phyloP scores from a whole-genome alignment of 2,113 vertebrate species.

The Osmerus mordax region DNA sequence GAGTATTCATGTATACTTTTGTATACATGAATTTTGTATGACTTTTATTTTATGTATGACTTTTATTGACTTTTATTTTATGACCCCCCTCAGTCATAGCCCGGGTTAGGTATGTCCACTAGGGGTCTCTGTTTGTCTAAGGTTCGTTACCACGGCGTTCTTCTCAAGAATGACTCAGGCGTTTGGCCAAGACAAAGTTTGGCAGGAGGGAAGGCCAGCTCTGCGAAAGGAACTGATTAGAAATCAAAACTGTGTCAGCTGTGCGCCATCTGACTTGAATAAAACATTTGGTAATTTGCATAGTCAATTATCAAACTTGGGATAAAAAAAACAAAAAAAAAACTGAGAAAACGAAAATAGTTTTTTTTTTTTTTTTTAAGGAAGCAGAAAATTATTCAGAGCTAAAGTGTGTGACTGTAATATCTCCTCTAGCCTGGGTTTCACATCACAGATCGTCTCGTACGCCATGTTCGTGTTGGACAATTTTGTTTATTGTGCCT shows the following conservation, averaged over 20 bases:
- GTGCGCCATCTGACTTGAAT: slow-evolving; percentile 33
- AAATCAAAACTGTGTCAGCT: slow-evolving; percentile 24
- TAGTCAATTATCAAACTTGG: slow-evolving; percentile 33
- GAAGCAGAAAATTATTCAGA: no score
- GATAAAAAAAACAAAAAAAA: slow-evolving; percentile 14
- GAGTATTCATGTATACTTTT: no score
- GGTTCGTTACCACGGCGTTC: not conserved
- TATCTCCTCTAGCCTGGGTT: no score
- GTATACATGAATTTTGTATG: no score
- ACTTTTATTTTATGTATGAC: no score
- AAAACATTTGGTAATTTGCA: slow-evolving; percentile 41
- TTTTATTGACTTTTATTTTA: no score
- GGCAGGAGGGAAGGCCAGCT: slow-evolving; percentile 6
- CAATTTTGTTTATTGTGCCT: no score
- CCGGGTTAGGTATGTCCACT: slow-evolving; percentile 28
- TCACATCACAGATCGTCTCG: not conserved
- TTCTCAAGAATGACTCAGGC: slow-evolving; percentile 7
- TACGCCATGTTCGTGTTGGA: not conserved
- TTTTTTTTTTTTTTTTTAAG: not conserved
- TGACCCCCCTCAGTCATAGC: no score
- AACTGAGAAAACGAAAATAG: not conserved
- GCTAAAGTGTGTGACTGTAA: no score
- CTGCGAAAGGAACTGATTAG: slow-evolving; percentile 26
- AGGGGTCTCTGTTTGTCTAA: slow-evolving; percentile 56
- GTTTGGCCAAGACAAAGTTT: slow-evolving; percentile 11